Conservation (phyloP, 1,140 invertebrate genomes). For the Tetramorium alpestre region DNA sequence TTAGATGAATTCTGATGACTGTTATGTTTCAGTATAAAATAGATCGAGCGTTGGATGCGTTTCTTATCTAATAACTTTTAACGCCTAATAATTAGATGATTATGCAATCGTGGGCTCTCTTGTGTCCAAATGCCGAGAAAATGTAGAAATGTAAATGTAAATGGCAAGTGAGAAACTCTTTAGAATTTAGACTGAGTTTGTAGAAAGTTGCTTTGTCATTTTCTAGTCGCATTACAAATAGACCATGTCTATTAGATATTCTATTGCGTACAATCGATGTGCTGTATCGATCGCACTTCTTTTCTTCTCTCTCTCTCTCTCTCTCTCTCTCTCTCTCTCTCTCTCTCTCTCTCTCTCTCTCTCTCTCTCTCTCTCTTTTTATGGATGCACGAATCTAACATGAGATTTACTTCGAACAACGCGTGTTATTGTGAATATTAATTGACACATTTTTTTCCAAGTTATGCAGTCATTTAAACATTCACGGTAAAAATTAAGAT, state of each 20-base stretch:
- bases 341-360: too few species aligned
- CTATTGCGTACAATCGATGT: not conserved
- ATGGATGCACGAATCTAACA: not conserved
- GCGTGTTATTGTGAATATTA: not conserved
- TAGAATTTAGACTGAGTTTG: constrained; percentile 14
- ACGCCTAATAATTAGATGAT: not conserved
- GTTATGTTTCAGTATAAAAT: not conserved
- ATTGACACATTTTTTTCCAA: not conserved
- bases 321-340: too few species aligned
- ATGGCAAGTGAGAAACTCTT: constrained; percentile 6
- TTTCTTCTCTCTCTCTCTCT: not conserved
- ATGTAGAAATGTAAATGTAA: not conserved
- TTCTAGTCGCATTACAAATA: constrained; percentile 20
- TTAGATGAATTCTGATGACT: not conserved
- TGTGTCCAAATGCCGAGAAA: not conserved
- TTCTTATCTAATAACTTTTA: not conserved
- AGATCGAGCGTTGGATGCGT: too few species aligned
- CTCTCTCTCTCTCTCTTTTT: too few species aligned
- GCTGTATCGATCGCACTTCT: not conserved
- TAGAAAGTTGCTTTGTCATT: constrained; percentile 44
- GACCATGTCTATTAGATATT: constrained; percentile 3
- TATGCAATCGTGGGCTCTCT: not conserved
- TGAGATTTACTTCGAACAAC: not conserved
- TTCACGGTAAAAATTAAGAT: not conserved
- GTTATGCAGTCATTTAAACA: not conserved